Percentiles rank a stretch among this genome's conserved stretches.
Evolutionary conservation across 2,113 vertebrate genomes (phyloP).

Genomic region (Chaetops frenatus): DNA sequence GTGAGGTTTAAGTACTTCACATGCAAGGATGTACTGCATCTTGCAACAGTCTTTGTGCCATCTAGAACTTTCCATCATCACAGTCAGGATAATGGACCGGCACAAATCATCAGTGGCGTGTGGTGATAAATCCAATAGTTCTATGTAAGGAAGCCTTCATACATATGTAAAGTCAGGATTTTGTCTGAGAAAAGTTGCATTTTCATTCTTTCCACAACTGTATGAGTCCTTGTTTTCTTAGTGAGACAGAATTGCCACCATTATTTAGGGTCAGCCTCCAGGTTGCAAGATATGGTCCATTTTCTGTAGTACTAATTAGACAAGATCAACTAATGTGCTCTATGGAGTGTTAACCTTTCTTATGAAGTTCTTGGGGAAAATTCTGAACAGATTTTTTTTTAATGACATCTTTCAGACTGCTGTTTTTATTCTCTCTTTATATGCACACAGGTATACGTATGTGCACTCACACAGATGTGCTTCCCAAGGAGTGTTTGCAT

Average conservation of each 20-base stretch:
- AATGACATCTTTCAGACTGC: not conserved
- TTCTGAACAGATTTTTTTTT: not conserved
- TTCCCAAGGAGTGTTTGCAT: not conserved
- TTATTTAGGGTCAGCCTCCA: not conserved
- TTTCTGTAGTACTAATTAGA: not conserved
- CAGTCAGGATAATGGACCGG: not conserved
- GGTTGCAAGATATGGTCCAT: not conserved
- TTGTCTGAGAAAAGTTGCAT: not conserved
- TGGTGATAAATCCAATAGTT: not conserved
- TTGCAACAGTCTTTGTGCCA: not conserved
- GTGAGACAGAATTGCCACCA: not conserved
- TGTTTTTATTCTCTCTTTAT: not conserved
- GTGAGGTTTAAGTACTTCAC: not conserved
- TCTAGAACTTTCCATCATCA: not conserved
- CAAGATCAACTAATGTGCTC: not conserved
- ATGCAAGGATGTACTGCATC: not conserved
- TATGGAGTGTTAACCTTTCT: not conserved
- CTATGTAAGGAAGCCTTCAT: not conserved
- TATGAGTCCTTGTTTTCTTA: not conserved
- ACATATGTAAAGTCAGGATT: not conserved
- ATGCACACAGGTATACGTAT: not conserved
- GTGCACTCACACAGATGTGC: not conserved
- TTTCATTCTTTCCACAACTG: not conserved
- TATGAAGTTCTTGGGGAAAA: not conserved
- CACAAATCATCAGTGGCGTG: not conserved